phyloP scores from a whole-genome alignment of 2,113 vertebrate genomes.

The Gymnocephalus cernua region DNA sequence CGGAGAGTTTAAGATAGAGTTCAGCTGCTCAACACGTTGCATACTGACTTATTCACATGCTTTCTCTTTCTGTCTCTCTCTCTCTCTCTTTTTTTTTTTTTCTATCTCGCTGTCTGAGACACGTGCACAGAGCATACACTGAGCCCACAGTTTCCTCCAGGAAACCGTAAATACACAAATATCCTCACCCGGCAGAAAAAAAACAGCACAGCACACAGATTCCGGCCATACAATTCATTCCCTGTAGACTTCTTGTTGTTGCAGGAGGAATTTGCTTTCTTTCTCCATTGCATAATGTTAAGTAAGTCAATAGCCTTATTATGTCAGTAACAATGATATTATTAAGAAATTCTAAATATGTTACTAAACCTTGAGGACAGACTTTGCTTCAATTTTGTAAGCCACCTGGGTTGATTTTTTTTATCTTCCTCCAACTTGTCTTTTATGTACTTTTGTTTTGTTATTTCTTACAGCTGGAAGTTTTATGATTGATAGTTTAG shows the following conservation, averaged over 20 bases:
- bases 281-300: conserved; percentile 54
- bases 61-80: conserved; percentile 18
- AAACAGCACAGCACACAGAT: conserved; percentile 58
- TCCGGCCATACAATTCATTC: conserved; percentile 66
- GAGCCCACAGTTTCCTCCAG: conserved; percentile 88
- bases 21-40: conserved; percentile 72
- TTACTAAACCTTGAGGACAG: background rate
- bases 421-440: background rate
- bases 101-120: conserved; percentile 38
- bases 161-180: conserved; percentile 84
- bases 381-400: background rate
- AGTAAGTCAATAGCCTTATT: conserved; percentile 22
- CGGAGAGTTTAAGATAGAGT: conserved; percentile 37
- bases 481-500: background rate
- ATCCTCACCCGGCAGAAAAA: conserved; percentile 70
- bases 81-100: background rate
- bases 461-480: background rate
- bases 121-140: conserved; percentile 53
- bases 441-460: background rate
- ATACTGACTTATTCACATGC: conserved; percentile 62
- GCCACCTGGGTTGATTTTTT: background rate
- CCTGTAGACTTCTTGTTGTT: conserved; percentile 42
- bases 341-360: background rate
- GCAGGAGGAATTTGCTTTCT: conserved; percentile 63
- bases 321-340: background rate